phyloP scores from a whole-genome alignment of 2,113 vertebrate genomes.

The Rhea americana region DNA sequence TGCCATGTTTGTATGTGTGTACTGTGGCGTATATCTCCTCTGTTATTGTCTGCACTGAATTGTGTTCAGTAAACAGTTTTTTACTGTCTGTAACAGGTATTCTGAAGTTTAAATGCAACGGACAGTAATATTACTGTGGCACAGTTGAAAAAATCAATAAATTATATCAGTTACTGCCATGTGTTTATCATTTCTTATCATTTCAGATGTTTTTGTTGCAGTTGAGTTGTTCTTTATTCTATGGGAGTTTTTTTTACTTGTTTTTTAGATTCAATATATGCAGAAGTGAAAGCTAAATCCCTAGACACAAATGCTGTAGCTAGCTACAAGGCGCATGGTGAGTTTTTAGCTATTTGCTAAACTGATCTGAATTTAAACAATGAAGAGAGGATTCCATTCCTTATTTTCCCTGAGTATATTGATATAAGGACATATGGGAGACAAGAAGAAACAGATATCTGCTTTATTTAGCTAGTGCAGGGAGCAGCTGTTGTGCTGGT shows the following conservation, averaged over 20 bases:
- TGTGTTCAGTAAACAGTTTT: neutral
- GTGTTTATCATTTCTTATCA: neutral
- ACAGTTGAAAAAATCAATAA: neutral
- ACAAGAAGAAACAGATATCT: neutral
- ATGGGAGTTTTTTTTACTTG: neutral
- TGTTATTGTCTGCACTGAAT: neutral
- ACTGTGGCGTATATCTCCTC: neutral
- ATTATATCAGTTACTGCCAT: neutral
- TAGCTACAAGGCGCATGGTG: neutral
- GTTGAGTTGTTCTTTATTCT: neutral
- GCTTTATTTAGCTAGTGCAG: neutral
- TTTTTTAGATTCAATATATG: neutral
- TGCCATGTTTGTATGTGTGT: neutral
- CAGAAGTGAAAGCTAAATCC: constrained; percentile 24
- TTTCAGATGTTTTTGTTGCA: neutral
- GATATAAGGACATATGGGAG: neutral
- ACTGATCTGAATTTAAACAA: neutral
- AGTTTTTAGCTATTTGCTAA: neutral
- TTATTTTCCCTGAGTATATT: neutral
- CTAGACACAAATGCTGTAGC: neutral
- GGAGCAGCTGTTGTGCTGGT: neutral
- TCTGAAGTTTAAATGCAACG: neutral
- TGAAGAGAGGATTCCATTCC: neutral
- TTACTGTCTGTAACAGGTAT: neutral
- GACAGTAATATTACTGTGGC: neutral